Evolutionary conservation across 2,888 invertebrate species (phyloP), one percentile per base, ranked within the genome.

Genomic region (Trissolcus brochymenae): DNA sequence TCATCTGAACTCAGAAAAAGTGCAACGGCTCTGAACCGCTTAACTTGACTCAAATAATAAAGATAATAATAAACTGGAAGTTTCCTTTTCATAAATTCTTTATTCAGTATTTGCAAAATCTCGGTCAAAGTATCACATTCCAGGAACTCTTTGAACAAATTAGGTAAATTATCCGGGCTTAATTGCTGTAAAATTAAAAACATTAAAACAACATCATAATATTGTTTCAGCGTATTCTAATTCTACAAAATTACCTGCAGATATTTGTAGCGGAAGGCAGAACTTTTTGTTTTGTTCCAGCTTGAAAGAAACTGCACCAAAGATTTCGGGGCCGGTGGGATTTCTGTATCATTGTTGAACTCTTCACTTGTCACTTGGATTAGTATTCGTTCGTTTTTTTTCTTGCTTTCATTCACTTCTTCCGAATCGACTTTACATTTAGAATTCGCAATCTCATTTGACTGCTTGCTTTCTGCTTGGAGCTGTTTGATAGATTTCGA

Each of bases 101-200:
- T 87, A 46, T 89, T 89, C 29, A 93, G 85, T 46, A 91, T 85
- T 1, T 87, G 86, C 19, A 94, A 81, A 64, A 94, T 91, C 49
- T 92, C 92, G 4, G 92, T 92, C 3, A 94, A 90, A 1, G 92
- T 90, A 51, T 91, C 90, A 68, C 92, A 92, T 78, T 94, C 94
- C 73, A 95, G 88, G 0, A 94, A 93, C 81, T 94, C 93, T 84
- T 91, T 91, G 86, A 95, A 94, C 79, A 94, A 92, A 0, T 89
- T 87, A 0, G 93, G 92, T 41, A 94, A 90, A 71, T 90, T 90
- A 1, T 86, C 82, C 0, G 93, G 92, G 2, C 91, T 90, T 82
- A 94, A 91, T 85, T 92, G 90, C 93, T 93, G 88, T 19, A 85
- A 85, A 67, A 81, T 72, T 29, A 9, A 51, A n/a, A n/a, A 61